Evolutionary conservation across 2,888 invertebrate species (phyloP), one percentile per base, ranked within the genome.

Genomic region (Apamea anceps): DNA sequence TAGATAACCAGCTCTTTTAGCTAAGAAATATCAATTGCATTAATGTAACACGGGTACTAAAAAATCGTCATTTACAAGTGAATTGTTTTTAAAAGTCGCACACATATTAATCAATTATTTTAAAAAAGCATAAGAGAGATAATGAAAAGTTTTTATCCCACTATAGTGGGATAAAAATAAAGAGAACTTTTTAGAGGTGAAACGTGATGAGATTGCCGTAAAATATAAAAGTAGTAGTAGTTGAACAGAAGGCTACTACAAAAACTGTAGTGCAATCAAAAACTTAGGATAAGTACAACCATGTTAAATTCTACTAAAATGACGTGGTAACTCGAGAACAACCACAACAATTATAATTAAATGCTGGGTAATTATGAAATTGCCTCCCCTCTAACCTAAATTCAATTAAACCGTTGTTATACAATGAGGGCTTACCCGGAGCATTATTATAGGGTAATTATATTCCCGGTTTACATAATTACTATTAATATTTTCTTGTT

Each of bases 311-410:
- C 13, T 42, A 54, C 18, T n/a, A 51, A 51, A 85, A 60, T 2
- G 2, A 72, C 45, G 37, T 54, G 37, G n/a, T 65, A 32, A 66
- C 66, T 78, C 32, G 54, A 80, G 42, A 68, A 67, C 42, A 67
- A 63, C 60, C 83, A 21, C 68, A 75, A 68, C 68, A 54, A 72
- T 78, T 82, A 77, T 75, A 63, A 76, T 80, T 83, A 81, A 77
- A 79, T 60, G 48, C 57, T 54, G 62, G 60, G 62, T 84, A 88
- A 88, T 87, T 87, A 73, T 66, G 57, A 80, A 85, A 85, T 83
- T 87, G 73, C 75, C 80, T 80, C 67, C 77, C 65, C 71, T 80
- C 62, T 72, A 74, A 60, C 68, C 54, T 32, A 66, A 79, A 82
- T 81, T 68, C 65, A 77, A 79, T 77, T 79, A 72, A 80, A 77